Evolutionary conservation across 1,140 invertebrate species (phyloP).

Genomic region (Fopius arisanus): DNA sequence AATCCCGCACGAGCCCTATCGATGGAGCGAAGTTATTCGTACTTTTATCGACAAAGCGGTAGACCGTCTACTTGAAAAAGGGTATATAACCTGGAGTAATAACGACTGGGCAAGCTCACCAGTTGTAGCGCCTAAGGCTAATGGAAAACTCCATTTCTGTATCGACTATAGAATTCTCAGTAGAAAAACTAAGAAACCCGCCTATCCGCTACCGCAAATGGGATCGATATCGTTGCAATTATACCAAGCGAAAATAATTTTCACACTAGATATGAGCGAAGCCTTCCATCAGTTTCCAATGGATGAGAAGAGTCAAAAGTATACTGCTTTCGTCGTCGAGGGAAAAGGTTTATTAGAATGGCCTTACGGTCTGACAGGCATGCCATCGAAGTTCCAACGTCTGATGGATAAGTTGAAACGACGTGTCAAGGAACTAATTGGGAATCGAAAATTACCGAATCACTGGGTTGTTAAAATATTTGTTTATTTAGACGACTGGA

Average conservation of each 20-base stretch:
- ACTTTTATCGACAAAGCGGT: conserved; percentile 21
- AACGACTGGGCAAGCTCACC: conserved; percentile 17
- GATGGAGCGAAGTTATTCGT: conserved; percentile 24
- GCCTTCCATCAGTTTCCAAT: conserved; percentile 37
- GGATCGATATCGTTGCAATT: background rate
- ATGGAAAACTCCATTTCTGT: conserved; percentile 21
- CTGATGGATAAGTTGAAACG: conserved; percentile 26
- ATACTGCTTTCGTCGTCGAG: conserved; percentile 41
- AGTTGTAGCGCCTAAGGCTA: conserved; percentile 26
- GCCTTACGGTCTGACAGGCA: conserved; percentile 61
- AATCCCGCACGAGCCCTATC: conserved; percentile 14
- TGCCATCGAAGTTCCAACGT: conserved; percentile 39
- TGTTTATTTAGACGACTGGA: background rate
- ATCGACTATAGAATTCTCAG: conserved; percentile 24
- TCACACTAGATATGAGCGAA: conserved; percentile 45
- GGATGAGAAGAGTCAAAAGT: conserved; percentile 25
- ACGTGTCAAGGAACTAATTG: background rate
- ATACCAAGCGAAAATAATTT: conserved; percentile 32
- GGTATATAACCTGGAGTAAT: conserved; percentile 15
- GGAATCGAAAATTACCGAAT: background rate
- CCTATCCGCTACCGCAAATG: background rate
- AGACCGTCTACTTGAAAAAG: conserved; percentile 3
- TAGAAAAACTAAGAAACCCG: conserved; percentile 18
- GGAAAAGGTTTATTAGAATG: conserved; percentile 55
- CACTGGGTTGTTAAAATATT: background rate